phyloP scores from a whole-genome alignment of 2,797 vertebrate species.

The Cryptoblepharus egeriae region DNA sequence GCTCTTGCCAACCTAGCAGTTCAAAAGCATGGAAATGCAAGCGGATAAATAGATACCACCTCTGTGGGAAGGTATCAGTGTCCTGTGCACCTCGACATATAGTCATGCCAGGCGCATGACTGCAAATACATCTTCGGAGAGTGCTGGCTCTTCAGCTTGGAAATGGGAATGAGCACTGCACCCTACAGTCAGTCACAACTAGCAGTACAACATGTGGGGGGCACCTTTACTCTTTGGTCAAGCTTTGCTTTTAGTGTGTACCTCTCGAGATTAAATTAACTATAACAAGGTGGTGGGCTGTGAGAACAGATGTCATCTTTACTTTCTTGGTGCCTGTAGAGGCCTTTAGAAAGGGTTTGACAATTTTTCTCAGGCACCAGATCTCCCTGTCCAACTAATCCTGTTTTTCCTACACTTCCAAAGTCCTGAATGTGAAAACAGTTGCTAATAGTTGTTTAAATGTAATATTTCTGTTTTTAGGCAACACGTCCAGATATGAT shows the following conservation, averaged over 20 bases:
- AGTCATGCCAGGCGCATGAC: too few relatives aligned
- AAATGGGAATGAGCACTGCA: too few relatives aligned
- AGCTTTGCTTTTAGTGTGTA: background rate
- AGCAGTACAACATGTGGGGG: too few relatives aligned
- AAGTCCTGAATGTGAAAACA: background rate
- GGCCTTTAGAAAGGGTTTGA: background rate
- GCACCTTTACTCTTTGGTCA: too few relatives aligned
- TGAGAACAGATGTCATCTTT: background rate
- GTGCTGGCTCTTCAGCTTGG: too few relatives aligned
- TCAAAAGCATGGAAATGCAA: too few relatives aligned
- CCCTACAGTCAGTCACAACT: too few relatives aligned
- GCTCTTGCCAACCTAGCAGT: too few relatives aligned
- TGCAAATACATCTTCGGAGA: too few relatives aligned
- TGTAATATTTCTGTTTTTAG: constrained; percentile 74
- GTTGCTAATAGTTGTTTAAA: constrained; percentile 18
- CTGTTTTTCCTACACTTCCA: background rate
- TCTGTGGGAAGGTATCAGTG: too few relatives aligned
- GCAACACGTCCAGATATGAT: constrained; percentile 97
- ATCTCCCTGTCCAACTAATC: background rate
- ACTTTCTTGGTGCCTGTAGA: constrained; percentile 6
- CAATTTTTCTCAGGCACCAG: background rate
- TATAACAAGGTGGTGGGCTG: background rate
- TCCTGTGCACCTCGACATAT: too few relatives aligned
- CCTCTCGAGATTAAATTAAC: background rate
- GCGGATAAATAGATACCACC: too few relatives aligned